Evolutionary conservation across 2,797 vertebrate species (phyloP).

Genomic region (Amphiprion clarkii): DNA sequence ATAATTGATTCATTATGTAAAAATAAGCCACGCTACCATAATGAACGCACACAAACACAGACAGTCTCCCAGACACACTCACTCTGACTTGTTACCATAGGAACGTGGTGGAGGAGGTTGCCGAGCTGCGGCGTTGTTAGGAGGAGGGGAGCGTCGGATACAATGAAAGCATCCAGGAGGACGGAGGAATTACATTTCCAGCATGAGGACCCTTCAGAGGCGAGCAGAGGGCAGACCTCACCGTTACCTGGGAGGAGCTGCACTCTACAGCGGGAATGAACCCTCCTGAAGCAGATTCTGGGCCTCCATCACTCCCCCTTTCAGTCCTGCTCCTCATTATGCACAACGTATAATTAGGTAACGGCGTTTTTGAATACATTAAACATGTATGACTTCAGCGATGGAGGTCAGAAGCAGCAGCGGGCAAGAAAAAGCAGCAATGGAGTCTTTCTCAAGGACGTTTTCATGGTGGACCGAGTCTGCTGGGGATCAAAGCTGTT

Average conservation of each 20-base stretch:
- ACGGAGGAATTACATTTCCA: constrained; percentile 49
- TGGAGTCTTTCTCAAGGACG: constrained; percentile 42
- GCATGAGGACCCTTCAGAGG: constrained; percentile 42
- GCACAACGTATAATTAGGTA: constrained; percentile 55
- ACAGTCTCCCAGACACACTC: constrained; percentile 53
- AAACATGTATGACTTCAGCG: constrained; percentile 43
- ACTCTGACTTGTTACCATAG: constrained; percentile 74
- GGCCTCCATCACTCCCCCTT: constrained; percentile 19
- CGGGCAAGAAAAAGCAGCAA: constrained; percentile 23
- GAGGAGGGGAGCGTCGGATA: constrained; percentile 42
- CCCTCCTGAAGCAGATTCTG: constrained; percentile 12
- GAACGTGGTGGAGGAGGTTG: constrained; percentile 69
- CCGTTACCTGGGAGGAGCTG: constrained; percentile 17
- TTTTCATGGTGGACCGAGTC: constrained; percentile 9
- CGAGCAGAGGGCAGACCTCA: not conserved
- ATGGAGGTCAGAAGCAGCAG: constrained; percentile 49
- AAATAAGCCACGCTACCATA: constrained; percentile 53
- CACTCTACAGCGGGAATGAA: constrained; percentile 59
- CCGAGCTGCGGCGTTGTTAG: constrained; percentile 53
- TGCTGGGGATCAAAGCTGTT: constrained; percentile 28
- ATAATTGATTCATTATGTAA: constrained; percentile 79
- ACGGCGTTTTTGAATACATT: constrained; percentile 60
- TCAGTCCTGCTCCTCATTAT: constrained; percentile 44
- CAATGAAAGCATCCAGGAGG: constrained; percentile 65
- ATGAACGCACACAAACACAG: constrained; percentile 64